These are phyloP conservation scores for Leucophenga montana DNA, from an alignment of 2,888 invertebrate genomes.

Conservation along the genomic window DNA sequence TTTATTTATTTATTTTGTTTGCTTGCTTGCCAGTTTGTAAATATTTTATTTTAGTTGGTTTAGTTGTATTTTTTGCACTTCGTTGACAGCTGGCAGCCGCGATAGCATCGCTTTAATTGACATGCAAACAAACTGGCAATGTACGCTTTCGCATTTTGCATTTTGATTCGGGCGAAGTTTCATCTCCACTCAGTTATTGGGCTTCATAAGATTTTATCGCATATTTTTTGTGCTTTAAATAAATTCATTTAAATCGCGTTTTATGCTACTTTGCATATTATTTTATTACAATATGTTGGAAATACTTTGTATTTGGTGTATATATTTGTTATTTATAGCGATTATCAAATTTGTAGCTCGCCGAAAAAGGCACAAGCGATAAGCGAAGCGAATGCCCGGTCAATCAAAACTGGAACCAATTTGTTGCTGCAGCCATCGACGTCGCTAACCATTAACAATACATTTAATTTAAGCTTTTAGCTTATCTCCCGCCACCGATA, in stretches of 20 bases:
- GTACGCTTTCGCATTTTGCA: neutral
- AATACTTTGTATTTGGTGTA: neutral
- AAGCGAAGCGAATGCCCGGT: neutral
- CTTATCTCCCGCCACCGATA: slow-evolving; percentile 36
- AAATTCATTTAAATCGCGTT: slow-evolving; percentile 18
- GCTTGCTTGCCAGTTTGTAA: slow-evolving; percentile 8
- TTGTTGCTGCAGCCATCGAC: slow-evolving; percentile 37
- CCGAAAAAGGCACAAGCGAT: neutral
- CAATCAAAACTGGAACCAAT: slow-evolving; percentile 22
- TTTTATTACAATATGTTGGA: neutral
- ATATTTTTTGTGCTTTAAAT: slow-evolving; percentile 16
- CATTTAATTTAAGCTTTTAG: slow-evolving; percentile 65
- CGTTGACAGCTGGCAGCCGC: slow-evolving; percentile 22
- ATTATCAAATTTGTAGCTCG: slow-evolving; percentile 1
- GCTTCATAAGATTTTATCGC: slow-evolving; percentile 8
- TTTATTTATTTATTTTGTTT: slow-evolving; percentile 19
- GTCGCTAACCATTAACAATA: slow-evolving; percentile 58
- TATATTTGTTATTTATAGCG: slow-evolving; percentile 10
- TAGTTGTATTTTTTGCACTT: slow-evolving; percentile 12
- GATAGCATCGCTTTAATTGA: slow-evolving; percentile 30
- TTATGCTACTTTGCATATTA: slow-evolving; percentile 14
- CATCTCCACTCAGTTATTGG: neutral
- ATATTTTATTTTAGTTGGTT: neutral
- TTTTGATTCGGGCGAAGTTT: slow-evolving; percentile 9
- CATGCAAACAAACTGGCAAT: slow-evolving; percentile 18